Evolutionary conservation across 2,797 vertebrate genomes (phyloP).

Genomic region (Eupleurogrammus muticus): DNA sequence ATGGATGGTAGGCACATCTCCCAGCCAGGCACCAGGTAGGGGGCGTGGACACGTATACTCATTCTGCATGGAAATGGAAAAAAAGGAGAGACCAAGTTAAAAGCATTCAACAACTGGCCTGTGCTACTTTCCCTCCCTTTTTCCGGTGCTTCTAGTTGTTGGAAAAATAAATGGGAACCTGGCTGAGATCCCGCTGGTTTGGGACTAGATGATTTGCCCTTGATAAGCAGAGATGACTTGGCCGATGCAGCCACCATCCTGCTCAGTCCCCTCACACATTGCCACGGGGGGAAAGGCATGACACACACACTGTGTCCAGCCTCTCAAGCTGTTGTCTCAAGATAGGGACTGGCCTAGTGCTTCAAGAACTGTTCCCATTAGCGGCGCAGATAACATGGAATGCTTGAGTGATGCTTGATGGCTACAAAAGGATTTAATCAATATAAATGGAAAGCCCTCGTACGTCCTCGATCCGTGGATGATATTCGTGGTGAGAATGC

Average conservation of each 20-base stretch:
- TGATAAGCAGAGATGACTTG: constrained; percentile 33
- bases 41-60: constrained; percentile 86
- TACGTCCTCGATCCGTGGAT: background rate
- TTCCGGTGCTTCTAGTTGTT: constrained; percentile 11
- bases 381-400: background rate
- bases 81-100: constrained; percentile 39
- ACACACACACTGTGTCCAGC: background rate
- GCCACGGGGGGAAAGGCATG: constrained; percentile 4
- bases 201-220: constrained; percentile 14
- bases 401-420: background rate
- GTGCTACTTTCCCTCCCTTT: constrained; percentile 6
- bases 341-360: background rate
- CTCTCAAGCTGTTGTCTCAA: background rate
- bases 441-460: background rate
- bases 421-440: background rate
- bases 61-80: constrained; percentile 70
- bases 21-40: constrained; percentile 85
- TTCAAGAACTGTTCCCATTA: background rate
- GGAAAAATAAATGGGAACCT: constrained; percentile 12
- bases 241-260: constrained; percentile 14
- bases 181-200: constrained; percentile 17
- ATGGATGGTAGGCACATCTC: constrained; percentile 83
- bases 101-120: constrained; percentile 57
- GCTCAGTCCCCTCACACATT: constrained; percentile 3
- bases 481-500: background rate